These are phyloP conservation scores for Galeopsomyia nigrocyanea DNA, from an alignment of 2,888 invertebrate genomes.

Conservation along the genomic window DNA sequence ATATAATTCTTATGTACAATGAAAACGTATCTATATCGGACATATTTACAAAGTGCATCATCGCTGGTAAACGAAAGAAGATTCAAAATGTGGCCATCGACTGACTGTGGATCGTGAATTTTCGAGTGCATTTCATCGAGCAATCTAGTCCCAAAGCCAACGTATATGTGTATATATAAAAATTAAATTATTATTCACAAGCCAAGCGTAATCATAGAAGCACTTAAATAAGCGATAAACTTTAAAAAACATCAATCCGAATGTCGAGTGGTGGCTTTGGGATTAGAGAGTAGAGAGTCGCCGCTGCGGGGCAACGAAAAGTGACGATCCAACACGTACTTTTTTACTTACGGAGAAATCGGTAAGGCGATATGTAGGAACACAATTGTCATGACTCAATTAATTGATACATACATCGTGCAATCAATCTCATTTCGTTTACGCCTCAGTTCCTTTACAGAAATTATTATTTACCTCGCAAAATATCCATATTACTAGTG, in stretches of 20 bases:
- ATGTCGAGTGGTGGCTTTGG: not conserved
- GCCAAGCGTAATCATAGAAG: too few species aligned
- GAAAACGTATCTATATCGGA: conserved; percentile 28
- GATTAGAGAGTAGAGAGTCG: not conserved
- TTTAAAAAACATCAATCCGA: too few species aligned
- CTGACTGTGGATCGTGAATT: too few species aligned
- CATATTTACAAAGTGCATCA: conserved; percentile 37
- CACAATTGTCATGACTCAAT: conserved; percentile 32
- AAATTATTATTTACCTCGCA: conserved; percentile 1
- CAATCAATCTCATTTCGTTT: conserved; percentile 34
- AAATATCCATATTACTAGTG: conserved; percentile 14
- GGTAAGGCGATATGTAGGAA: conserved; percentile 42
- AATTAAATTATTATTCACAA: too few species aligned
- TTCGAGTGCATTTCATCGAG: too few species aligned
- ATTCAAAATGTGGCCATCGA: not conserved
- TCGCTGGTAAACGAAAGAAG: conserved; percentile 37
- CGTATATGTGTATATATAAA: too few species aligned
- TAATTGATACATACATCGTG: conserved; percentile 1
- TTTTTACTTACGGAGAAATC: conserved; percentile 12
- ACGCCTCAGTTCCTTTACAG: not conserved
- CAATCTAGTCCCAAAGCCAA: too few species aligned
- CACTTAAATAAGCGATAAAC: too few species aligned
- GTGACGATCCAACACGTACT: conserved; percentile 4
- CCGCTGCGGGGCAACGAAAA: not conserved
- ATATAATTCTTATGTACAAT: conserved; percentile 42